phyloP scores from a whole-genome alignment of 2,113 vertebrate species.

The Isurus oxyrinchus region DNA sequence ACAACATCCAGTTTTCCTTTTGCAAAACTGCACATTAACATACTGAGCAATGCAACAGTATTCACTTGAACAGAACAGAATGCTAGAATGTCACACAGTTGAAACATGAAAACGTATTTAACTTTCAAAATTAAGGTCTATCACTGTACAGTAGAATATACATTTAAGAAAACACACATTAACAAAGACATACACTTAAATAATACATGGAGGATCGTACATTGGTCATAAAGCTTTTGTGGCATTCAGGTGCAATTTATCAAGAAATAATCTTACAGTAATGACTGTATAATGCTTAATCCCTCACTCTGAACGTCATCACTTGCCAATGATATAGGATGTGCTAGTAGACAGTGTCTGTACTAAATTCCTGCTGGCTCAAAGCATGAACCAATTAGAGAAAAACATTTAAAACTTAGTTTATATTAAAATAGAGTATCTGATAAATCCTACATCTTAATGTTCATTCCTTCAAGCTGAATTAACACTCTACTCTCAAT shows the following conservation, averaged over 20 bases:
- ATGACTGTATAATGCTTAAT: neutral
- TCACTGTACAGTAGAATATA: neutral
- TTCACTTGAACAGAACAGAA: neutral
- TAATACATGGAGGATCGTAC: neutral
- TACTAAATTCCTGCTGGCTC: neutral
- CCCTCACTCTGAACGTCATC: neutral
- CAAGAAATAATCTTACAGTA: slow-evolving; percentile 5
- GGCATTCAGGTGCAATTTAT: neutral
- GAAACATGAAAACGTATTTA: neutral
- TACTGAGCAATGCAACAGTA: neutral
- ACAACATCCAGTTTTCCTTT: neutral
- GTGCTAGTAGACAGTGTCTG: neutral
- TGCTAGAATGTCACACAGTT: neutral
- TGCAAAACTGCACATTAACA: neutral
- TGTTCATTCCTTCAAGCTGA: neutral
- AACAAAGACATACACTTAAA: neutral
- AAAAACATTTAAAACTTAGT: neutral
- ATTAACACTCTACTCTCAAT: neutral
- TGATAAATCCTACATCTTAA: neutral
- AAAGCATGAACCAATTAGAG: neutral
- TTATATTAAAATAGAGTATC: neutral
- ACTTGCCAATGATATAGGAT: neutral
- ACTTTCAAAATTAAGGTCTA: neutral
- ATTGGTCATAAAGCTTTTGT: neutral
- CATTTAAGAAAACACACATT: neutral